These are phyloP conservation scores for Nerophis ophidion DNA, from an alignment of 2,113 vertebrate species.

Conservation along the genomic window DNA sequence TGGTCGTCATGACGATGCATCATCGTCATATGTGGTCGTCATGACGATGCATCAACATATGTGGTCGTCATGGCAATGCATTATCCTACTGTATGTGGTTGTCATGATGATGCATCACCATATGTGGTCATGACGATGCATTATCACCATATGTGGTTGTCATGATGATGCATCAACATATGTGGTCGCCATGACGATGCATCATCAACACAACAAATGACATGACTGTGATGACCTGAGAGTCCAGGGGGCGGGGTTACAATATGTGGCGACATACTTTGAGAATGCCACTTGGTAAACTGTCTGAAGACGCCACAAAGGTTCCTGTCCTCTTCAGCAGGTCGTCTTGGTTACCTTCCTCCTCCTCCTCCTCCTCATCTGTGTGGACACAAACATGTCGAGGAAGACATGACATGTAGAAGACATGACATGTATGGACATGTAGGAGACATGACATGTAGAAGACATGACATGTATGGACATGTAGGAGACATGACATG, in stretches of 20 bases:
- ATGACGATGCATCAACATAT: not conserved
- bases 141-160: too few species aligned
- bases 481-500: too few species aligned
- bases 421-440: too few species aligned
- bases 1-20: not conserved
- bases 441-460: too few species aligned
- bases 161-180: too few species aligned
- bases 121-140: too few species aligned
- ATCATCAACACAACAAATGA: too few species aligned
- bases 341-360: conserved; percentile 72
- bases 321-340: conserved; percentile 83
- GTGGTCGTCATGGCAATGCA: not conserved
- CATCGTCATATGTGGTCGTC: not conserved
- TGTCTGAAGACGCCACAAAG: conserved; percentile 75
- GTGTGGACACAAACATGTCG: conserved; percentile 3
- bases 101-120: too few species aligned
- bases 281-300: conserved; percentile 79
- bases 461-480: too few species aligned
- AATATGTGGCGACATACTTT: conserved; percentile 64
- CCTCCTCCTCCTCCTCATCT: conserved; percentile 44
- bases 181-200: too few species aligned
- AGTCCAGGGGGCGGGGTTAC: not conserved
- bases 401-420: too few species aligned
- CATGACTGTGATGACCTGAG: not conserved
- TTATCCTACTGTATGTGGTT: too few species aligned